Evolutionary conservation across 2,113 vertebrate genomes (phyloP).

Genomic region (Ctenomys sociabilis): DNA sequence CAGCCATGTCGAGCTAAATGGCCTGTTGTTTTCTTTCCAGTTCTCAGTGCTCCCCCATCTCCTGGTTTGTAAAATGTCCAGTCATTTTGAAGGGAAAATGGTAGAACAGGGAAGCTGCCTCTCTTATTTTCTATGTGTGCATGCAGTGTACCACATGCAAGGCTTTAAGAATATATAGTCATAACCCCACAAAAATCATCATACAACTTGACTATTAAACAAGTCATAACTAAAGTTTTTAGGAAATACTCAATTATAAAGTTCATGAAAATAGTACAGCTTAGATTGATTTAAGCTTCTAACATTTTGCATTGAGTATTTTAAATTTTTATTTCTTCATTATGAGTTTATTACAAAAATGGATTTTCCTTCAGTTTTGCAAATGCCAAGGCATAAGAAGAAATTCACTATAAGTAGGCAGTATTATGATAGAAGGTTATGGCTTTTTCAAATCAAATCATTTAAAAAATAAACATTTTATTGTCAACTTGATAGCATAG

Average conservation of each 20-base stretch:
- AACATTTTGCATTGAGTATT: slow-evolving; percentile 74
- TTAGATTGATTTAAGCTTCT: slow-evolving; percentile 65
- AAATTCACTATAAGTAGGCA: slow-evolving; percentile 70
- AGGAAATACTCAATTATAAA: slow-evolving; percentile 74
- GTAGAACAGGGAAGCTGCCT: slow-evolving; percentile 74
- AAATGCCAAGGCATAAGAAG: slow-evolving; percentile 63
- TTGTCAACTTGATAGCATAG: slow-evolving; percentile 59
- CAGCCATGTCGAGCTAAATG: slow-evolving; percentile 72
- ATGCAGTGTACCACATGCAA: slow-evolving; percentile 65
- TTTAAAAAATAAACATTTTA: slow-evolving; percentile 58
- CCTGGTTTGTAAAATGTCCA: slow-evolving; percentile 75
- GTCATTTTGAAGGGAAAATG: slow-evolving; percentile 50
- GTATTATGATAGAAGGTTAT: slow-evolving; percentile 58
- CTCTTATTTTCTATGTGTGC: slow-evolving; percentile 55
- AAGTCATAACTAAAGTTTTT: slow-evolving; percentile 76
- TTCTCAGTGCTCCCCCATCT: slow-evolving; percentile 30
- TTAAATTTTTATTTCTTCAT: slow-evolving; percentile 68
- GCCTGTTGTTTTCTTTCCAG: slow-evolving; percentile 45
- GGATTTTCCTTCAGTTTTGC: slow-evolving; percentile 74
- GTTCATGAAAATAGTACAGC: slow-evolving; percentile 67
- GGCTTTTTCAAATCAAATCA: slow-evolving; percentile 68
- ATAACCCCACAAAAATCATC: slow-evolving; percentile 74
- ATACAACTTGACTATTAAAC: slow-evolving; percentile 47
- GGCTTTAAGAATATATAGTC: slow-evolving; percentile 70
- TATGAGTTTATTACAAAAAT: slow-evolving; percentile 69